Base-by-base conservation (phyloP, 2,113 vertebrate genomes). In the Agapornis roseicollis region DNA sequence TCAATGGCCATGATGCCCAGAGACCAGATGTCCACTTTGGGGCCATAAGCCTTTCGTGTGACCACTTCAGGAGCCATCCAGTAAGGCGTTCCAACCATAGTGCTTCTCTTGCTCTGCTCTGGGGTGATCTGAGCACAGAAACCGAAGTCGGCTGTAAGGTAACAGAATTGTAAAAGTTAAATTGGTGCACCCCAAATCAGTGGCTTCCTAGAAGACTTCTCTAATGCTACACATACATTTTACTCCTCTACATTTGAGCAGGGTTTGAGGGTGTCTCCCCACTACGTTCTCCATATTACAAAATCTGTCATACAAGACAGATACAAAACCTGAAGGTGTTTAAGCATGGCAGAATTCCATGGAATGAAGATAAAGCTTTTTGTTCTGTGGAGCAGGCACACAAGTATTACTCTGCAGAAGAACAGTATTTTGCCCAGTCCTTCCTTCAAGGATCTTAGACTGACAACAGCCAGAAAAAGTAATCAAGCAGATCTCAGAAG, bases 11-110 rank as follows among this genome's bases (percentile, higher is more conserved):
- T 99, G 91, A 99, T 99, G 53, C 99, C 99, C 95, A 99, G 97
- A 29, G 99, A 99, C 99, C 99, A 99, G 95, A 99, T 99, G 89
- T 99, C 99, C 65, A 99, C 99, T 96, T 99, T 99, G 17, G 99
- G 99, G 71, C 99, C 99, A 1, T 99, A 99, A 5, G 99, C 99
- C 97, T 99, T 99, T 56, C 99, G 98, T 58, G 99, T 99, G 66
- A 99, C 99, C 72, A 99, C 99, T 90, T 99, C 99, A 6, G 99
- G 99, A 68, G 99, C 99, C 99, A 99, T 99, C 99, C 99, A 99
- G 97, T 99, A 99, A 0, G 99, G 99, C 0, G 99, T 99, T 14
- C 99, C 99, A 53, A 99, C 99, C 99, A 99, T 99, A 86, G 99
- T 99, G 97, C 99, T 99, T 92, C 99, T 98, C 92, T 99, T 99